These are phyloP conservation scores for Penaeus indicus DNA, from an alignment of 1,140 invertebrate species.

Conservation along the genomic window DNA sequence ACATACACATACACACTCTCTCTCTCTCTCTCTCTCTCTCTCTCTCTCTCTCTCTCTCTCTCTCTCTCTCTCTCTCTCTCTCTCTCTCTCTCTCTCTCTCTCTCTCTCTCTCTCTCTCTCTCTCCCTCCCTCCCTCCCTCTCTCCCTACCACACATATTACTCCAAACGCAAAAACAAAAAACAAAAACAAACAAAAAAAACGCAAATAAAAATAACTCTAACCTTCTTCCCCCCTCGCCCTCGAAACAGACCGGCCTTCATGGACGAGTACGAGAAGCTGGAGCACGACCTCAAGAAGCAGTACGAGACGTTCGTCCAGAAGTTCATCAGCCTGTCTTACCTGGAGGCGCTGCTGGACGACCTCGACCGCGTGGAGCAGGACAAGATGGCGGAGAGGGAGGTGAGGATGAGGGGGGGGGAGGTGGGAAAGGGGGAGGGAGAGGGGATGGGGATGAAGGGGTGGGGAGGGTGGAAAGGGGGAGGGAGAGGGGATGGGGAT, in stretches of 20 bases:
- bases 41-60: too few relatives aligned
- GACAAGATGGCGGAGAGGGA: conserved; percentile 78
- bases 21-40: too few relatives aligned
- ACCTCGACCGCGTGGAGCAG: conserved; percentile 78
- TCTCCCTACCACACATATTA: too few relatives aligned
- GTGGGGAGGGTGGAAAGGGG: not conserved
- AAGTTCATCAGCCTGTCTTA: conserved; percentile 89
- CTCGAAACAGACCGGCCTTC: conserved; percentile 87
- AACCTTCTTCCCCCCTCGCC: not conserved
- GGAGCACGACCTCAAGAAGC: conserved; percentile 85
- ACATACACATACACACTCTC: too few relatives aligned
- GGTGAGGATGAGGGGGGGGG: conserved; percentile 62
- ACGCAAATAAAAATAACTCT: too few relatives aligned
- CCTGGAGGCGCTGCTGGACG: conserved; percentile 82
- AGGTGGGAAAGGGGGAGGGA: conserved; percentile 68
- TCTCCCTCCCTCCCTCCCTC: too few relatives aligned
- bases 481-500: not conserved
- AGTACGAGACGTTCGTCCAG: conserved; percentile 91
- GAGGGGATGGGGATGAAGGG: not conserved
- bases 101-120: too few relatives aligned
- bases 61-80: too few relatives aligned
- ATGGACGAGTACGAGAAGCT: conserved; percentile 96
- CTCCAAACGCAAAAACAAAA: too few relatives aligned
- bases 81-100: too few relatives aligned
- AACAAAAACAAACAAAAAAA: too few relatives aligned